phyloP scores from a whole-genome alignment of 1,140 invertebrate genomes.

The Heliconius himera region DNA sequence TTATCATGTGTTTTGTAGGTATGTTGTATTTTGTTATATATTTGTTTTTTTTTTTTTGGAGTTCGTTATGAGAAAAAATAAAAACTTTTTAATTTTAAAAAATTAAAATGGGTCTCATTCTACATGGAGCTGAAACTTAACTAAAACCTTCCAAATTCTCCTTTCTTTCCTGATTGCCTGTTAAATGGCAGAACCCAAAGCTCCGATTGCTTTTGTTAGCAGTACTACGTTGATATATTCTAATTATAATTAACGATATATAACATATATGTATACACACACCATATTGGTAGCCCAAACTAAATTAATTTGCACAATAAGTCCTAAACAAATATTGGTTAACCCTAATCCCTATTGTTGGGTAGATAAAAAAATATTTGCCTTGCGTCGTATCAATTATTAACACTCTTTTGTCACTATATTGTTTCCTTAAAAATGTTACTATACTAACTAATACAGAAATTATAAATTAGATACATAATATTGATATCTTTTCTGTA shows the following conservation, averaged over 20 bases:
- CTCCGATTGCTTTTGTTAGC: too few relatives aligned
- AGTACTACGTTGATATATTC: neutral
- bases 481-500: neutral
- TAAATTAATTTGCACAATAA: conserved; percentile 44
- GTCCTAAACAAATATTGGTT: conserved; percentile 57
- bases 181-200: too few relatives aligned
- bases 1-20: too few relatives aligned
- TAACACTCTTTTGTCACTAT: neutral
- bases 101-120: too few relatives aligned
- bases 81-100: too few relatives aligned
- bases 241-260: neutral
- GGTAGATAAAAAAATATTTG: conserved; percentile 41
- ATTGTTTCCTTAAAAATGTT: neutral
- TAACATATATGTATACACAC: conserved; percentile 9
- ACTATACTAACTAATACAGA: neutral
- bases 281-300: conserved; percentile 31
- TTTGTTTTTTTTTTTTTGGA: too few relatives aligned
- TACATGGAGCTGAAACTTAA: too few relatives aligned
- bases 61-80: too few relatives aligned
- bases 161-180: too few relatives aligned
- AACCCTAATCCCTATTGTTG: conserved; percentile 29
- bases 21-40: too few relatives aligned
- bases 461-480: too few relatives aligned
- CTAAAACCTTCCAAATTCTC: too few relatives aligned
- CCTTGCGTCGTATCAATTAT: conserved; percentile 20